Base-by-base conservation (phyloP, 30 jellyfish, hydroid and myxozoan species). In the Cassiopea xamachana region DNA sequence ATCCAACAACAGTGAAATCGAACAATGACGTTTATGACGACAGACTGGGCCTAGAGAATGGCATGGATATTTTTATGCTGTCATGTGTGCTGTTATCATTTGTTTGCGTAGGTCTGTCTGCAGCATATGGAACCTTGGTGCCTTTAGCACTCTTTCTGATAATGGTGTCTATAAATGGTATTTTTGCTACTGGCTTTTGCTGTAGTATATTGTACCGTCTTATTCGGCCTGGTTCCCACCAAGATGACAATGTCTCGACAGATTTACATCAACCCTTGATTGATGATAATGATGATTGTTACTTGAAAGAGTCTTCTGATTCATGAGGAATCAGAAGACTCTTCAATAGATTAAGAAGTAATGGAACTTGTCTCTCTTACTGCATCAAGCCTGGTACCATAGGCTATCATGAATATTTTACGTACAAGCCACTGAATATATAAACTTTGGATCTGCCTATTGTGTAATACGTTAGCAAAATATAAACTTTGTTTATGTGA, bases 1-100 rank as follows among this genome's bases (percentile, higher is more conserved):
- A 27, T 27, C 39, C 39, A 27, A 27, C 39, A 27, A 27, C 39
- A 55, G 64, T 55, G 64, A 55, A 55, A 55, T 10, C 64, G 7
- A 55, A 55, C 64, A 10, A 55, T 55, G 64, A 55, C 7, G 12
- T 55, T 3, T 55, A 55, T 8, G n/a, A 10, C 43, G 47, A 48
- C 39, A 18, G 18, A 14, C 68, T 62, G 16, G 93, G 88, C 47
- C 86, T 86, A 8, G 93, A 86, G 68, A 86, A 86, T 68, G 67
- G 51, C 46, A 47, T 86, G 12, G 93, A 86, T 16, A 72, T 86
- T 0, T 75, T 62, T 81, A 86, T 76, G 82, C 48, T 86, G 46
- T 44, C 76, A 12, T 76, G 62, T 14, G 67, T 75, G 47, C 88
- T 86, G 2, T 75, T 86, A 60, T 73, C 93, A 15, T 86, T 86